Base-by-base conservation (phyloP, 1,140 invertebrate genomes). In the Heliothis virescens region DNA sequence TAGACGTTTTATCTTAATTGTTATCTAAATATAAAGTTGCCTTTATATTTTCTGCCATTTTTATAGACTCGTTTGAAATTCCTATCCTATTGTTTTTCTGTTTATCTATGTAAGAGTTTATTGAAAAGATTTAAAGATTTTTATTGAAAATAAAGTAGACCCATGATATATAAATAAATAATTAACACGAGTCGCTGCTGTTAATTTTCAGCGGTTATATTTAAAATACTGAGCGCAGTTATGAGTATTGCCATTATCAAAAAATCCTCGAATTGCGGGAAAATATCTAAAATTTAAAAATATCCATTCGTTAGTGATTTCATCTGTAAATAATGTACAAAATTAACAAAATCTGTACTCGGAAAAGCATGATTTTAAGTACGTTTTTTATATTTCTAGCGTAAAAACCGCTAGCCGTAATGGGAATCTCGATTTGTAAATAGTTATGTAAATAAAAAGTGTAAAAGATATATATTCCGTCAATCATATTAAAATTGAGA, bases 401-500 rank as follows among this genome's bases (percentile, higher is more conserved):
- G 80, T 60, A 75, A 78, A 41, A 72, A n/a, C 80, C 77, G 87
- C 84, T 89, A 88, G 86, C 79, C 41, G 29, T 83, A 84, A 84
- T 81, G 76, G 75, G 71, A 86, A 74, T 85, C 83, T 86, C 10
- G 79, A 81, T 85, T 41, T 94, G 89, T 92, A 92, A 34, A 91
- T 92, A 92, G 87, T 89, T 91, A 81, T 91, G 90, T 92, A 93
- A 89, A 92, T 92, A 92, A 82, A 85, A 85, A 79, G 85, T 89
- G 83, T 91, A 91, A 90, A 81, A 89, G 89, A 90, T 93, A 94
- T 92, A 91, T 94, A 94, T 91, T 93, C 89, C 86, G 83, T 92
- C 90, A 92, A 85, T 89, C 88, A 79, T 89, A 89, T 87, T 89
- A 87, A 89, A 50, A 91, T 90, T 92, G 87, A 89, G 81, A 90